A percentile compares a stretch with the other conserved stretches of the same genome.
Evolutionary conservation across 2,888 invertebrate genomes (phyloP).

Genomic region (Stenolophus ochropezus): DNA sequence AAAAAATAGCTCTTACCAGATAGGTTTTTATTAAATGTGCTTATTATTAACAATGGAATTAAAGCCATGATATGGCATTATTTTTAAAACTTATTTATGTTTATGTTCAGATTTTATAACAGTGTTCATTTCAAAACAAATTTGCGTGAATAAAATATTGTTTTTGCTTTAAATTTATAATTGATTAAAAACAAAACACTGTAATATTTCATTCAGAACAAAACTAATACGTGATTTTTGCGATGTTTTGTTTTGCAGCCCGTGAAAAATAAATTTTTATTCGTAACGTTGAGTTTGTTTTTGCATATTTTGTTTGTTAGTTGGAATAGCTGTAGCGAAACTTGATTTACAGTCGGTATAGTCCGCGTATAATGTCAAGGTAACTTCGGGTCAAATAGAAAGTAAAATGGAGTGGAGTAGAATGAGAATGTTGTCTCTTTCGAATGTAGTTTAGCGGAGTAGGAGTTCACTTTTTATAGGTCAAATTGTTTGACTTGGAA

Average conservation of each 20-base stretch:
- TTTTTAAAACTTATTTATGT: too few species aligned
- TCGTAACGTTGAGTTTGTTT: not conserved
- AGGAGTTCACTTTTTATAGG: not conserved
- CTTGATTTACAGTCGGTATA: not conserved
- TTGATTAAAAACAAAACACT: not conserved
- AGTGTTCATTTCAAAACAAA: not conserved
- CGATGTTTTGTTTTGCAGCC: not conserved
- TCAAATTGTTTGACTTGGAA: not conserved
- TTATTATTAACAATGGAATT: too few species aligned
- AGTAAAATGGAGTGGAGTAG: not conserved
- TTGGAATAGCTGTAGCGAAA: not conserved
- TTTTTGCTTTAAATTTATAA: not conserved
- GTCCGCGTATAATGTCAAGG: conserved; percentile 26
- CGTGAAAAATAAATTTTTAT: not conserved
- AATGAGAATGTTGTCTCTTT: not conserved
- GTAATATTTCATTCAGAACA: not conserved
- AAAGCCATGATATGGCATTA: too few species aligned
- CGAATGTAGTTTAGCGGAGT: not conserved
- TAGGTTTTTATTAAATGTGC: too few species aligned
- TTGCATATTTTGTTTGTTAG: not conserved
- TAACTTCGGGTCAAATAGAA: conserved; percentile 32
- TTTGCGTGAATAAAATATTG: not conserved
- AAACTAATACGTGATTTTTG: conserved; percentile 15
- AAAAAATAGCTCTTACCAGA: too few species aligned
- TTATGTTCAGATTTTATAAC: not conserved